Conservation (phyloP, 2,113 vertebrate species). For the Laticauda laticaudata region DNA sequence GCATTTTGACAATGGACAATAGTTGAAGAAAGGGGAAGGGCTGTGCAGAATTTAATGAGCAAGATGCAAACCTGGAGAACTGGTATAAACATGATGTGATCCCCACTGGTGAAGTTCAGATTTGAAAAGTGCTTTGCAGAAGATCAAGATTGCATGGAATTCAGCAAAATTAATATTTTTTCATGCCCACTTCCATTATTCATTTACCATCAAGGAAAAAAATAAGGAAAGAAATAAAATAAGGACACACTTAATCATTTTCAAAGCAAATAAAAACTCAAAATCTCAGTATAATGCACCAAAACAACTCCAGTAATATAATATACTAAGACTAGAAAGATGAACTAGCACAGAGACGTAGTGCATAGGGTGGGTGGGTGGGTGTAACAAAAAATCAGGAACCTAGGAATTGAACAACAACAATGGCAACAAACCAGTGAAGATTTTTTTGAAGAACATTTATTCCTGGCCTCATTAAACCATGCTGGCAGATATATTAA, state of each 20-base stretch:
- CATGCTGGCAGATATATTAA: too few species aligned
- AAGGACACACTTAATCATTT: not conserved
- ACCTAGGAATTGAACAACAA: too few species aligned
- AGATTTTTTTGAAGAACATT: too few species aligned
- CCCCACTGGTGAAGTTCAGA: not conserved
- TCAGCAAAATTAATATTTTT: not conserved
- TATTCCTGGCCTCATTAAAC: too few species aligned
- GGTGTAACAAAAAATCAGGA: too few species aligned
- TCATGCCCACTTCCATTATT: not conserved
- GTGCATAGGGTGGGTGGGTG: too few species aligned
- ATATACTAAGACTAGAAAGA: too few species aligned
- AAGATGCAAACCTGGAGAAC: rapidly evolving
- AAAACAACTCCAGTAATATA: too few species aligned
- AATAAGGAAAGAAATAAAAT: not conserved
- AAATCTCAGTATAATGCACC: too few species aligned
- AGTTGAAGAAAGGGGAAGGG: not conserved
- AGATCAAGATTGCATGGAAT: not conserved
- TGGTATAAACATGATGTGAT: not conserved
- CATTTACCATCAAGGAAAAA: not conserved
- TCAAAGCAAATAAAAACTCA: too few species aligned
- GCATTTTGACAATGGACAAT: not conserved
- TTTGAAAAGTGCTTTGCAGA: not conserved
- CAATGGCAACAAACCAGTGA: too few species aligned
- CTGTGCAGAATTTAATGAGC: constrained; percentile 30
- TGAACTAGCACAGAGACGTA: too few species aligned